phyloP scores from a whole-genome alignment of 2,888 invertebrate genomes.

The Trypoxylon attenuatum region DNA sequence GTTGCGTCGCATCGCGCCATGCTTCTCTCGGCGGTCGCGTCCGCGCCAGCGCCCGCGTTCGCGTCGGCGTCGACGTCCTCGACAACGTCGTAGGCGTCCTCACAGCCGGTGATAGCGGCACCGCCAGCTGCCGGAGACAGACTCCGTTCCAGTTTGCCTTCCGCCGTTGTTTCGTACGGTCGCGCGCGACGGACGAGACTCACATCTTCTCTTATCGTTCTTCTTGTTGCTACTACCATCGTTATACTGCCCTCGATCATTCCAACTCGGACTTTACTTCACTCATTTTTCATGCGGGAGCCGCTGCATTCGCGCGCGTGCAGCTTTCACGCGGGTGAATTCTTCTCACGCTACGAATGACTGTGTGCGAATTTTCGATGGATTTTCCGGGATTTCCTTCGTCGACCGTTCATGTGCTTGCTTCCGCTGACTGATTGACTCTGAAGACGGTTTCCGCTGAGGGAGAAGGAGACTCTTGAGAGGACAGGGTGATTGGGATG shows the following conservation, averaged over 20 bases:
- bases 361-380: no score
- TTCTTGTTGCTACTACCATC: conserved; percentile 24
- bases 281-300: no score
- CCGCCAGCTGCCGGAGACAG: conserved; percentile 52
- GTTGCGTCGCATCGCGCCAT: conserved; percentile 50
- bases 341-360: no score
- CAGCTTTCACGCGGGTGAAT: no score
- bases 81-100: conserved; percentile 41
- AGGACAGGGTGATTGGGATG: no score
- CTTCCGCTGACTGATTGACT: no score
- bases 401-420: no score
- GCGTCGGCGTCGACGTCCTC: conserved; percentile 45
- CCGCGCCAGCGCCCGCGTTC: conserved; percentile 48
- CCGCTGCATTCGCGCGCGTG: no score
- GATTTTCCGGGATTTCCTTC: no score
- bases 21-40: neutral
- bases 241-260: conserved; percentile 13
- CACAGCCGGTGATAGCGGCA: conserved; percentile 51
- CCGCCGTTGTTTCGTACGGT: conserved; percentile 49
- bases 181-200: conserved; percentile 26
- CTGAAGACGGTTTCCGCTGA: no score
- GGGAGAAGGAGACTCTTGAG: no score
- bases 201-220: conserved; percentile 10
- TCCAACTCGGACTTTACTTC: neutral
- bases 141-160: conserved; percentile 58